Evolutionary conservation across 1,140 invertebrate species (phyloP).

Genomic region (Asobara japonica): DNA sequence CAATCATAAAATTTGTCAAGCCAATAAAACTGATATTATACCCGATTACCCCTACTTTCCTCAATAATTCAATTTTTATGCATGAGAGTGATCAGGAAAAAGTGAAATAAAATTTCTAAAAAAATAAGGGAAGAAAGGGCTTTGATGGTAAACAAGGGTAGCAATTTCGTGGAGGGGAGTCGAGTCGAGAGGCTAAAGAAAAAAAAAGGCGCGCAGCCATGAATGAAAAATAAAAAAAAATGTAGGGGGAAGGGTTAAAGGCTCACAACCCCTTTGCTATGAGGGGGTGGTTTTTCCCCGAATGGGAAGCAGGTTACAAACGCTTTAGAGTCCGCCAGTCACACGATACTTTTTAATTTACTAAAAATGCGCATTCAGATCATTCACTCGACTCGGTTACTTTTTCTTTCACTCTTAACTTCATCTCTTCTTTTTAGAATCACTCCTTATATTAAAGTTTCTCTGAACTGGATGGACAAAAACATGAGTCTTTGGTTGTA

Average conservation of each 20-base stretch:
- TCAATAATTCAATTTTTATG: background rate
- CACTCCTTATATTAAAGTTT: conserved; percentile 32
- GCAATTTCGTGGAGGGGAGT: conserved; percentile 56
- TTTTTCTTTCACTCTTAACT: background rate
- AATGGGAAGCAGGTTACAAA: conserved; percentile 51
- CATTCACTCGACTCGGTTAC: conserved; percentile 52
- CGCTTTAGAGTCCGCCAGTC: conserved; percentile 60
- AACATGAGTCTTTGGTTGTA: too few relatives aligned
- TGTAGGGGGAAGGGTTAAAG: conserved; percentile 48
- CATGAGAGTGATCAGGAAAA: background rate
- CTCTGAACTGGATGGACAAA: conserved; percentile 53
- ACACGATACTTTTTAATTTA: conserved; percentile 67
- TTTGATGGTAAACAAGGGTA: conserved; percentile 64
- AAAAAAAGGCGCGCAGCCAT: conserved; percentile 28
- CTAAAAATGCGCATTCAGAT: conserved; percentile 65
- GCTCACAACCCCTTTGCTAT: conserved; percentile 27
- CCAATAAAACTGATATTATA: background rate
- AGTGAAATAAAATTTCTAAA: conserved; percentile 34
- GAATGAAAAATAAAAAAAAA: conserved; percentile 33
- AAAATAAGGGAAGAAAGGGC: conserved; percentile 51
- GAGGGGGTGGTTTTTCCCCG: conserved; percentile 16
- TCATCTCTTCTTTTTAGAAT: background rate
- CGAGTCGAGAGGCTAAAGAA: conserved; percentile 51
- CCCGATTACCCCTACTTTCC: background rate
- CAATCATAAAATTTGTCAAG: too few relatives aligned